Evolutionary conservation across 2,888 invertebrate genomes (phyloP).

Genomic region (Nasonia oneida): DNA sequence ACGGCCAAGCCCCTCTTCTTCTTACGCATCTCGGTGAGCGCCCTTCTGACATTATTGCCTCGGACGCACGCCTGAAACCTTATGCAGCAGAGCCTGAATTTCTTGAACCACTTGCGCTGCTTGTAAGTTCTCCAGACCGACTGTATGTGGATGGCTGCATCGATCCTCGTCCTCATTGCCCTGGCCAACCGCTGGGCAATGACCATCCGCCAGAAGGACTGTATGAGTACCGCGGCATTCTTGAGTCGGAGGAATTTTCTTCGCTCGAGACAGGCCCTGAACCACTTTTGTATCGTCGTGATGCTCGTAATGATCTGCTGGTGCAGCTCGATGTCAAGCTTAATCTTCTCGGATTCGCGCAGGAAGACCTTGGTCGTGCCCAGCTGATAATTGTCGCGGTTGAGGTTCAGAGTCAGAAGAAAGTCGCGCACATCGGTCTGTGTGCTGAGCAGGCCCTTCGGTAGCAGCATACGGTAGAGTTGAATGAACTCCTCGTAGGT

Average conservation of each 20-base stretch:
- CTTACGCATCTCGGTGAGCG: constrained; percentile 79
- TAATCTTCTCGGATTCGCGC: constrained; percentile 95
- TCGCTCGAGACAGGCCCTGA: constrained; percentile 89
- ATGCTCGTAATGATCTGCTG: constrained; percentile 96
- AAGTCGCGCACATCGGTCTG: constrained; percentile 93
- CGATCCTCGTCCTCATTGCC: constrained; percentile 80
- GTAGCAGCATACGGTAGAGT: constrained; percentile 93
- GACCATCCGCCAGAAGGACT: constrained; percentile 86
- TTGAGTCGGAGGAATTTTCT: constrained; percentile 88
- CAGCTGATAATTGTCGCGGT: constrained; percentile 94
- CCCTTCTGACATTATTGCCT: constrained; percentile 84
- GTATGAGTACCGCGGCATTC: constrained; percentile 88
- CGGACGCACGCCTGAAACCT: constrained; percentile 87
- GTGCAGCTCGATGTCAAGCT: constrained; percentile 94
- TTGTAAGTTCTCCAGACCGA: constrained; percentile 88
- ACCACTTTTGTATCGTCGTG: constrained; percentile 95
- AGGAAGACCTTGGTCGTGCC: constrained; percentile 94
- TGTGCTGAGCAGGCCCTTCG: constrained; percentile 92
- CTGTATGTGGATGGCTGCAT: constrained; percentile 87
- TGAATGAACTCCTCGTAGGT: constrained; percentile 97
- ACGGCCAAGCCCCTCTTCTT: constrained; percentile 63
- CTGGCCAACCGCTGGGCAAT: constrained; percentile 81
- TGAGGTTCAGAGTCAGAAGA: constrained; percentile 90
- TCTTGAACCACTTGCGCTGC: constrained; percentile 84
- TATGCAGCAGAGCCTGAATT: constrained; percentile 82